Base-by-base conservation (phyloP, 2,888 invertebrate species). In the Metalampra italica region DNA sequence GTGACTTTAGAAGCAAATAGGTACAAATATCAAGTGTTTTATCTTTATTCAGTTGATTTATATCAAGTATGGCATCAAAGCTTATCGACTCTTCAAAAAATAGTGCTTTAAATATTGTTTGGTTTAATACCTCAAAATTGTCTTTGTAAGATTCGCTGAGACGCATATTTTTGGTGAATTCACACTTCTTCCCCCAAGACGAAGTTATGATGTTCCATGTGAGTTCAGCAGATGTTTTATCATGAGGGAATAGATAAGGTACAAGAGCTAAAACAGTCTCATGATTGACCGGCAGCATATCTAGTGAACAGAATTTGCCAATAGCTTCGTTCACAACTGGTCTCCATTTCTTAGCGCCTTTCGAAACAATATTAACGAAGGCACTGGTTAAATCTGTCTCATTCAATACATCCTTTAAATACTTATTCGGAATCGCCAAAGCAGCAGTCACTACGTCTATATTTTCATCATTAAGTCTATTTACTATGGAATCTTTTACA, bases 401-500 rank as follows among this genome's bases (percentile, higher is more conserved):
- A 45, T 82, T 86, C 9, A 93, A 61, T 12, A 92, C 64, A 42
- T 90, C 74, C 32, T 80, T 62, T 7, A 89, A 60, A 54, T 66
- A 64, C 3, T 78, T 57, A 45, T 62, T 59, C 0, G 90, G 75
- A 13, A 93, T 78, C 15, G 84, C 78, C 3, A 94, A 75, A 39
- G 91, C 80, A 37, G 91, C 90, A 14, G 69, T 64, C 0, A 95
- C 91, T 0, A 96, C 93, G 43, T 84, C 74, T 0, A 90, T 79
- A 57, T 91, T 90, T 12, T 94, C 94, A 75, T 96, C 96, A 45
- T 87, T 84, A 2, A 96, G 89, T 51, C 94, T 90, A 58, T 92
- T 92, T 2, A 91, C 66, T 7, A 96, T 77, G 0, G 93, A 91
- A 46, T 92, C 91, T 55, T 91, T 92, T 0, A 95, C 81, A 62